Conservation (phyloP, 64 coral and sea anemone genomes). For the Acropora yongei region DNA sequence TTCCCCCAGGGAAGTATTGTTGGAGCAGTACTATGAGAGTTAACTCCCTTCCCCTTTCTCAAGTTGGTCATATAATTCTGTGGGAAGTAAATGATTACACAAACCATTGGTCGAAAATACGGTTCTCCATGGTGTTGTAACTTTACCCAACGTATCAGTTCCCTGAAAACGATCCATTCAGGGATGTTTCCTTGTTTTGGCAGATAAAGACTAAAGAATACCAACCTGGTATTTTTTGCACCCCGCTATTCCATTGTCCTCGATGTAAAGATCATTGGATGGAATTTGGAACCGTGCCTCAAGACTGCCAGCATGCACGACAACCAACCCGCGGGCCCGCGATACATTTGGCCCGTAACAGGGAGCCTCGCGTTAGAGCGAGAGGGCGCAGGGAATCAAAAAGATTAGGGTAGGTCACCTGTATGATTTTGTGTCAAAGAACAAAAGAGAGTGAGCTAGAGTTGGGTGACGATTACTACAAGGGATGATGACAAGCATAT, state of each 20-base stretch:
- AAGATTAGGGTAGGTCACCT: background rate
- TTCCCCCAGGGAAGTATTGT: too few relatives aligned
- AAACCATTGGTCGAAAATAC: too few relatives aligned
- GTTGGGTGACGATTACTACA: too few relatives aligned
- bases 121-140: too few relatives aligned
- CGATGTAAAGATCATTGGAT: slow-evolving; percentile 76
- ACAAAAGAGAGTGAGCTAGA: too few relatives aligned
- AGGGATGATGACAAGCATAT: too few relatives aligned
- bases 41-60: too few relatives aligned
- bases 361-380: background rate
- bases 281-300: slow-evolving; percentile 68
- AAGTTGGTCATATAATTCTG: too few relatives aligned
- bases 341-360: slow-evolving; percentile 48
- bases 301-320: slow-evolving; percentile 57
- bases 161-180: background rate
- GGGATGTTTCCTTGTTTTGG: background rate
- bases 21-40: too few relatives aligned
- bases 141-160: too few relatives aligned
- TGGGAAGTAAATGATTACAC: too few relatives aligned
- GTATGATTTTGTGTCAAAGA: background rate
- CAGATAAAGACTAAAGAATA: slow-evolving; percentile 84
- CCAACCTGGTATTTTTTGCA: slow-evolving; percentile 63
- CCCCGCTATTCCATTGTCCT: slow-evolving; percentile 87
- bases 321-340: slow-evolving; percentile 83
- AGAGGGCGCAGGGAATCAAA: background rate